Base-by-base conservation (phyloP, 2,888 invertebrate species). In the Eudasyphora cyanicolor region DNA sequence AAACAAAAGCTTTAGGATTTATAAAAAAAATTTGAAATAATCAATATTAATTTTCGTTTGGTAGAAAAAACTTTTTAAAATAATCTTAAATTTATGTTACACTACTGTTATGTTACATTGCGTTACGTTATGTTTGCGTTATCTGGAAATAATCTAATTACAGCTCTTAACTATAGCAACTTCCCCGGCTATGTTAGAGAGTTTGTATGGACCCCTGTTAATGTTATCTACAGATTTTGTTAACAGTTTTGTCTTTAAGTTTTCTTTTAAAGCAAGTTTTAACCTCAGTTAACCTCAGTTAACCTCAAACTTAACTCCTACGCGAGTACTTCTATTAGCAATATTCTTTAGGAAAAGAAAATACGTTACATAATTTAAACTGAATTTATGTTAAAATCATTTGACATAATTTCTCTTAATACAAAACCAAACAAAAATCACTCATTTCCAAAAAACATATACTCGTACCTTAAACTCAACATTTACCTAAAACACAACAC, bases 111-210 rank as follows among this genome's bases (percentile, higher is more conserved):
- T 54, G 54, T 54, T 54, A 21, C 54, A 1, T 45, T 19, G 27
- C 14, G 14, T 57, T 57, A 27, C n/a, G n/a, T n/a, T n/a, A n/a
- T n/a, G n/a, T n/a, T n/a, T n/a, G n/a, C n/a, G n/a, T n/a, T n/a
- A n/a, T n/a, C n/a, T n/a, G n/a, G n/a, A n/a, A 57, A 24, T 27
- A 57, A 14, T 27, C 27, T 4, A 19, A 64, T 38, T 12, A 67
- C 21, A 86, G 88, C 89, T 91, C 91, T 89, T 87, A 87, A 87
- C 82, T 88, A 88, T 91, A 91, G 92, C 92, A 90, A 89, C 92
- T 92, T 92, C 92, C 92, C 92, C 92, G 89, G 92, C 92, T 92
- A 91, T 89, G 87, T 86, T 88, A 88, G 91, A 89, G 90, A n/a
- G n/a, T n/a, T n/a, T n/a, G n/a, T 88, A 88, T 87, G 29, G 4